phyloP scores from a whole-genome alignment of 2,888 invertebrate species.

The Tuberolachnus salignus region DNA sequence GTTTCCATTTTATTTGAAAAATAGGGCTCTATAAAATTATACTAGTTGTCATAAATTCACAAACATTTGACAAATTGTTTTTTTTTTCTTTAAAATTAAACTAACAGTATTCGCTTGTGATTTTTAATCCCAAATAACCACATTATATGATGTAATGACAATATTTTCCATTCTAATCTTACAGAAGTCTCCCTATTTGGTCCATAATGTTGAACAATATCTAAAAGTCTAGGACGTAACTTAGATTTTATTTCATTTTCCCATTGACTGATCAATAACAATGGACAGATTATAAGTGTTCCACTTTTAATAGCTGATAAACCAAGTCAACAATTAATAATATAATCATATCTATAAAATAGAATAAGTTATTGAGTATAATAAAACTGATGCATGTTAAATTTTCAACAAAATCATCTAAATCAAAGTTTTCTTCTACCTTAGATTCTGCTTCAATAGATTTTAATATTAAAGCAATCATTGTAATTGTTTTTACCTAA shows the following conservation, averaged over 20 bases:
- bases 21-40: conserved; percentile 65
- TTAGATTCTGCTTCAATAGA: conserved; percentile 65
- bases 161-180: conserved; percentile 74
- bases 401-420: not conserved
- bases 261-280: conserved; percentile 91
- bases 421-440: conserved; percentile 62
- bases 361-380: not conserved
- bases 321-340: not conserved
- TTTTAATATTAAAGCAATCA: conserved; percentile 77
- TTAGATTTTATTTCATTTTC: conserved; percentile 75
- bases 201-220: conserved; percentile 81
- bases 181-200: conserved; percentile 70
- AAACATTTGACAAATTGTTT: too few species aligned
- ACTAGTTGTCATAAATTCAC: not conserved
- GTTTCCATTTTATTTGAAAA: conserved; percentile 77
- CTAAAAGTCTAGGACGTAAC: conserved; percentile 68
- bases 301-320: conserved; percentile 65
- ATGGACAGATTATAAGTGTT: conserved; percentile 90
- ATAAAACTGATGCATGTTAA: conserved; percentile 2
- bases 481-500: conserved; percentile 82
- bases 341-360: not conserved
- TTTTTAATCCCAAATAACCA: conserved; percentile 70
- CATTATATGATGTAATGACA: conserved; percentile 88
- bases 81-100: conserved; percentile 24
- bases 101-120: conserved; percentile 49